Conservation (phyloP, 2,888 invertebrate genomes). For the Ochropleura leucogaster region DNA sequence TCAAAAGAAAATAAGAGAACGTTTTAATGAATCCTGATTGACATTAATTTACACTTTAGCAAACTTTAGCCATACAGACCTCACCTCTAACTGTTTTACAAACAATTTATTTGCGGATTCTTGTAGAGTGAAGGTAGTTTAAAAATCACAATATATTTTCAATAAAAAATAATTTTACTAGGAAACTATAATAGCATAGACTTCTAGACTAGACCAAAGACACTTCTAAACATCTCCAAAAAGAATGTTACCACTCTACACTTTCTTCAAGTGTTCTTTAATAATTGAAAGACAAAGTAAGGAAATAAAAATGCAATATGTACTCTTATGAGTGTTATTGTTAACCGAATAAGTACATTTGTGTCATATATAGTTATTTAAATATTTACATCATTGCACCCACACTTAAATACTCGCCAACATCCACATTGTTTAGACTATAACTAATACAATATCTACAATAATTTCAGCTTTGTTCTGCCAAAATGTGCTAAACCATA, state of each 20-base stretch:
- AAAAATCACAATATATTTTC: background rate
- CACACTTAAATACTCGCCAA: constrained; percentile 53
- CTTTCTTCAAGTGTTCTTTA: background rate
- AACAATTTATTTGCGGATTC: background rate
- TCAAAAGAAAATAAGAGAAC: background rate
- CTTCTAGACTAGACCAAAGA: background rate
- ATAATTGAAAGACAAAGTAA: constrained; percentile 13
- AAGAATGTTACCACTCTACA: background rate
- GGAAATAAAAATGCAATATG: constrained; percentile 35
- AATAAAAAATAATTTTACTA: background rate
- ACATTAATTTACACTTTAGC: constrained; percentile 8
- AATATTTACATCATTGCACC: constrained; percentile 74
- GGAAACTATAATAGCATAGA: background rate
- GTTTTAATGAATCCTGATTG: background rate
- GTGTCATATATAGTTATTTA: constrained; percentile 35
- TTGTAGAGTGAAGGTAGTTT: background rate
- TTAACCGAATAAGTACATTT: constrained; percentile 53
- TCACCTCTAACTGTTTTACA: background rate
- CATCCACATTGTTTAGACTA: constrained; percentile 16
- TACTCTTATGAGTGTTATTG: constrained; percentile 9
- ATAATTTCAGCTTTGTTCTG: constrained; percentile 9
- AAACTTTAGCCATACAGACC: background rate
- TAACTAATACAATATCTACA: constrained; percentile 55
- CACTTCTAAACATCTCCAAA: background rate
- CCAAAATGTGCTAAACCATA: background rate